Evolutionary conservation across 2,888 invertebrate genomes (phyloP).

Genomic region (Malachius bipustulatus): DNA sequence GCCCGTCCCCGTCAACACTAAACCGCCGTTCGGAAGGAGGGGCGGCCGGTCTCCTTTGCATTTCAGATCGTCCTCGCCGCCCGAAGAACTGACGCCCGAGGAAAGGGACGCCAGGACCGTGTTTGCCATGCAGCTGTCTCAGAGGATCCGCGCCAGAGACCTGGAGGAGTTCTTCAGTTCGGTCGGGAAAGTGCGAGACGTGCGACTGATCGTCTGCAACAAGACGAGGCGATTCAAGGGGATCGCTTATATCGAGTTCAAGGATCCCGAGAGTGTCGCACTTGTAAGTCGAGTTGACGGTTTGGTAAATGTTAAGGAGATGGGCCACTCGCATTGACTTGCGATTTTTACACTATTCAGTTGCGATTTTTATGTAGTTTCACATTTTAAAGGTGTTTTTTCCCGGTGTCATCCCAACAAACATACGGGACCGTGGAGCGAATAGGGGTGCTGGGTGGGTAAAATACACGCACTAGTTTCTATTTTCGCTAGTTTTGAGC

Average conservation of each 20-base stretch:
- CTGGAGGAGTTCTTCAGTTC: conserved; percentile 98
- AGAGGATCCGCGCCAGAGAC: conserved; percentile 85
- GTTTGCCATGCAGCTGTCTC: conserved; percentile 97
- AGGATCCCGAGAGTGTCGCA: conserved; percentile 94
- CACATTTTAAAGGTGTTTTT: no score
- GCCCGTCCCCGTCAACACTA: conserved; percentile 22
- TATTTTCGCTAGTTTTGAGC: no score
- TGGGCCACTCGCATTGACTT: no score
- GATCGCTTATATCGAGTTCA: conserved; percentile 99
- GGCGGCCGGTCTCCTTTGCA: conserved; percentile 30
- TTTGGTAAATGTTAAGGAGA: no score
- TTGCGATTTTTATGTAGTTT: no score
- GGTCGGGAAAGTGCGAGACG: conserved; percentile 96
- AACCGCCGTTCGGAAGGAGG: conserved; percentile 26
- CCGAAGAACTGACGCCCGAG: conserved; percentile 79
- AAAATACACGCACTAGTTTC: no score
- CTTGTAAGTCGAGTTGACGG: no score
- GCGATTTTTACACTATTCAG: no score
- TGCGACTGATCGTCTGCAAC: conserved; percentile 95
- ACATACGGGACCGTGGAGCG: no score
- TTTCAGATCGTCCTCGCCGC: conserved; percentile 45
- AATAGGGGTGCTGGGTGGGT: no score
- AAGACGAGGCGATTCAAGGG: conserved; percentile 98
- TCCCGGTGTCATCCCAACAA: no score
- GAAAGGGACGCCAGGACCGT: conserved; percentile 98